These are phyloP conservation scores for Megaleporinus macrocephalus DNA, from an alignment of 2,113 vertebrate genomes.

Conservation along the genomic window DNA sequence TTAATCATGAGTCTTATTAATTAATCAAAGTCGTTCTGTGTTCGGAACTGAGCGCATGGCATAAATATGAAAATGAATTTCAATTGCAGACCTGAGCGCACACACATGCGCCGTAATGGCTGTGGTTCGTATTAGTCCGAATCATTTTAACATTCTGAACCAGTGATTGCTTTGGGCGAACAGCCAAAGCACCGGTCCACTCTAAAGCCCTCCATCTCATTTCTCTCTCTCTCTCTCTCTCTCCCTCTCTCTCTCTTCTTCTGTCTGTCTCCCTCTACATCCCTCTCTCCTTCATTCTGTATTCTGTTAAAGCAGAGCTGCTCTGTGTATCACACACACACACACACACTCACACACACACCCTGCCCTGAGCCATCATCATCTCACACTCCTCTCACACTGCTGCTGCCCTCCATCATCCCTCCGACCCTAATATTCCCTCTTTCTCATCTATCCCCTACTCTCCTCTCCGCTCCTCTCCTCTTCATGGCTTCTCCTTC, in stretches of 20 bases:
- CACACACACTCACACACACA: constrained; percentile 25
- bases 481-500: neutral
- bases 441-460: constrained; percentile 27
- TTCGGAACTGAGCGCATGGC: no score
- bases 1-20: neutral
- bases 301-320: constrained; percentile 41
- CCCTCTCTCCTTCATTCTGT: constrained; percentile 17
- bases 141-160: constrained; percentile 48
- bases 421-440: constrained; percentile 38
- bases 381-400: constrained; percentile 29
- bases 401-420: constrained; percentile 24
- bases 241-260: constrained; percentile 3
- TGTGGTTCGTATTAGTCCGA: neutral
- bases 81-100: neutral
- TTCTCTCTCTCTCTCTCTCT: constrained; percentile 25
- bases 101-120: neutral
- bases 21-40: neutral
- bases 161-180: constrained; percentile 38
- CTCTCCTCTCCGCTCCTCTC: neutral
- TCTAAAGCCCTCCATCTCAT: constrained; percentile 50
- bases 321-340: constrained; percentile 10
- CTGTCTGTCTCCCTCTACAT: constrained; percentile 1
- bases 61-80: neutral
- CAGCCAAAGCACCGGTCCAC: constrained; percentile 10
- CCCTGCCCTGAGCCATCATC: constrained; percentile 38